Evolutionary conservation across 1,140 invertebrate species (phyloP), one percentile per base, ranked within the genome.

Genomic region (Orchestia grillus): DNA sequence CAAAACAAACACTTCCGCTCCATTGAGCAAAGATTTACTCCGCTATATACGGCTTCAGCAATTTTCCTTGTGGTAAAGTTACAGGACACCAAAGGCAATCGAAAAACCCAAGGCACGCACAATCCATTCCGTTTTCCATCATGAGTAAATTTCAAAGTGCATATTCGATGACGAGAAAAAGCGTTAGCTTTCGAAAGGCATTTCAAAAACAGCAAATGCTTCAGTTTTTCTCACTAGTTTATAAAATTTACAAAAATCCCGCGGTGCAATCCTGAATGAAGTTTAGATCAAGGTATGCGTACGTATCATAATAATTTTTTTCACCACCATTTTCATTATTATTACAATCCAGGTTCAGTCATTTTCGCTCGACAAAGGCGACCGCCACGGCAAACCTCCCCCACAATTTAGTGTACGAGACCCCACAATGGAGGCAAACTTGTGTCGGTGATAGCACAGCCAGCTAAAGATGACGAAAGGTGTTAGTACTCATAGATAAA

Each of bases 1-100:
- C 62, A 77, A 77, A 77, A 77, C 62, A 77, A 77, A 77, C 62
- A 77, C 62, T 77, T 77, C 62, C 62, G 62, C 62, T 77, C 62
- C 28, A 28, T 36, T 3, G 15, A 77, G 62, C 11, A 36, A 77
- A 77, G 28, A 77, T 77, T 77, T 77, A 77, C 62, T 77, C 62
- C 62, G 28, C 62, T 77, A 77, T 36, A 77, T 15, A 23, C 36
- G 62, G 62, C 62, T 36, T 77, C 62, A 77, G 62, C 62, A 77
- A 23, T 77, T 77, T 28, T 23, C 62, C 11, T 36, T 3, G 62
- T 36, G 62, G 62, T 28, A 15, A 36, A 77, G 62, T 77, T 77
- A 77, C 1, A 36, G 62, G 62, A 36, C 62, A 77, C 62, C 62
- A 36, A 77, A 77, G 36, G 1, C 28, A 77, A 77, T 3, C 3